Evolutionary conservation across 2,113 vertebrate species (phyloP).

Genomic region (Miniopterus natalensis): DNA sequence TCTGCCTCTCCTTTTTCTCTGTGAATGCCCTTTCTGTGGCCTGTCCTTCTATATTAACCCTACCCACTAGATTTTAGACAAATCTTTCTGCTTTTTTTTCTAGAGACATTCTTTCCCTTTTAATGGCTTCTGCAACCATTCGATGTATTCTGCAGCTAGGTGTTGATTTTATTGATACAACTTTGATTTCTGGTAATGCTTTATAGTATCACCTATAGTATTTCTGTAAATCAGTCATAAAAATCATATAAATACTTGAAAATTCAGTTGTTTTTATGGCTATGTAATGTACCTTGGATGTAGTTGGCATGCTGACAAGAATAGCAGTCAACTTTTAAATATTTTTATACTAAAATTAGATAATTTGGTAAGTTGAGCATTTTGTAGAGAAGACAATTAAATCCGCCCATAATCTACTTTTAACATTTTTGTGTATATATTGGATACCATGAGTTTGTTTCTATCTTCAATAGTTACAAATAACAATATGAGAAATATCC

Average conservation of each 20-base stretch:
- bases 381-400: not conserved
- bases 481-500: not conserved
- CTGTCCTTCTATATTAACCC: not conserved
- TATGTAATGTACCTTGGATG: not conserved
- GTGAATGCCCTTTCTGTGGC: not conserved
- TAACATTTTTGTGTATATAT: not conserved
- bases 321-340: conserved; percentile 15
- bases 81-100: conserved; percentile 8
- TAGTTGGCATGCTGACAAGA: conserved; percentile 1
- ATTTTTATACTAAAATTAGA: conserved; percentile 41
- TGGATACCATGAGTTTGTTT: not conserved
- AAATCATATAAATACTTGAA: conserved; percentile 21
- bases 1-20: not conserved
- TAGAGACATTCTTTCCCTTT: not conserved
- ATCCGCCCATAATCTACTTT: conserved; percentile 31
- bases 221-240: conserved; percentile 12
- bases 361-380: not conserved
- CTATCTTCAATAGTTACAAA: conserved; percentile 18
- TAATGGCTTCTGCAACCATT: not conserved
- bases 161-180: conserved; percentile 29
- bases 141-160: not conserved
- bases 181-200: conserved; percentile 33
- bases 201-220: not conserved
- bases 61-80: not conserved
- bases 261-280: conserved; percentile 46